Base-by-base conservation (phyloP, 2,797 vertebrate genomes). In the Mionectes olivaceus region DNA sequence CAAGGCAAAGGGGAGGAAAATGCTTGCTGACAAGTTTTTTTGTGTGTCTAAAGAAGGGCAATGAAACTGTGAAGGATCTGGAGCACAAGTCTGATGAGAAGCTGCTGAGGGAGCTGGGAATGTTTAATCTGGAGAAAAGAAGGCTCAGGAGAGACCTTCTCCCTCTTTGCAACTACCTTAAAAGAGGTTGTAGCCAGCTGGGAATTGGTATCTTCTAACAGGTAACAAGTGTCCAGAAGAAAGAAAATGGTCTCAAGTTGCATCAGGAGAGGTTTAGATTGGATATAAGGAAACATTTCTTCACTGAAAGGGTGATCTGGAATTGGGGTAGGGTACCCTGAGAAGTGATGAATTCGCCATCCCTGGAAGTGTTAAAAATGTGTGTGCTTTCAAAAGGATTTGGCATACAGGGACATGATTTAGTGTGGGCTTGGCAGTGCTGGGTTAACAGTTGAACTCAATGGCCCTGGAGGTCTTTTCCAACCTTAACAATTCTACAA, bases 81-180 rank as follows among this genome's bases (percentile, higher is more conserved):
- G 23, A n/a, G 35, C 28, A 44, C 30, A 55, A 7, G 10, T 35
- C 19, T 69, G 63, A 6, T 17, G 47, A 68, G 13, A 16, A 24
- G 32, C 0, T 0, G 13, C 10, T 50, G 43, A 25, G 37, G 11
- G 35, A 81, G 5, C 8, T 22, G 13, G 24, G 16, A 13, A 0
- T 50, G 27, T 7, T 76, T 32, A 44, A 5, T 3, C 49, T 25
- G 49, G 19, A 44, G n/a, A 10, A 70, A 77, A 50, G 43, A 24
- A 50, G 27, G 28, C 11, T 43, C 7, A 1, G 22, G 9, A 16
- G 8, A 19, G 13, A 56, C 5, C 2, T 22, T 19, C 22, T 4
- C 16, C 7, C 13, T 44, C 71, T n/a, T 16, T 33, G 14, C 10
- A 11, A 9, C 9, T 50, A 1, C 49, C 21, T 49, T 49, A 32